These are phyloP conservation scores for Illadopsis cleaveri DNA, from an alignment of 2,113 vertebrate species.

Conservation along the genomic window DNA sequence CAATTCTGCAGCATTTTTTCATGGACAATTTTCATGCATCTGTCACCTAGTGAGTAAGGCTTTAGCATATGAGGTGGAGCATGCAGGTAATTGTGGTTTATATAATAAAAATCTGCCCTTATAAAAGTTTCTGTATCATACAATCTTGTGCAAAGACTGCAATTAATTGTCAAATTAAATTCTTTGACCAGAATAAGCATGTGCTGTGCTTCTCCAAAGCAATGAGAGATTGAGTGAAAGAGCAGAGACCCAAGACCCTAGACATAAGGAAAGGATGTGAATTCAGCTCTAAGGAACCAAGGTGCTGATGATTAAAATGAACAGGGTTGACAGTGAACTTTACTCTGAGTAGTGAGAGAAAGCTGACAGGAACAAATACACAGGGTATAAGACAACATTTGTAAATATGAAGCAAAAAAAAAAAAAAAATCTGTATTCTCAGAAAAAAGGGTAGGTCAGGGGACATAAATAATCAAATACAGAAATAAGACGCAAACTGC, in stretches of 20 bases:
- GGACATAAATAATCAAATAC: background rate
- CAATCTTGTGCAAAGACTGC: background rate
- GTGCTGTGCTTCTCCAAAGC: background rate
- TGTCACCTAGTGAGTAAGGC: background rate
- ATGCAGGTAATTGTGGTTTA: background rate
- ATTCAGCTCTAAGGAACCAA: background rate
- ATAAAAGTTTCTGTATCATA: background rate
- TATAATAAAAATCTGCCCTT: background rate
- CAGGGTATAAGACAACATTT: background rate
- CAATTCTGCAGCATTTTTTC: background rate
- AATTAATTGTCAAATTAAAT: background rate
- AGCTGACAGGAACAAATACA: background rate
- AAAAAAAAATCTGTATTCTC: background rate
- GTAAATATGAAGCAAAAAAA: background rate
- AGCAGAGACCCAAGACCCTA: background rate
- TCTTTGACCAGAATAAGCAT: background rate
- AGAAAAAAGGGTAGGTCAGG: background rate
- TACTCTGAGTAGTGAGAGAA: background rate
- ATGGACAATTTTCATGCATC: background rate
- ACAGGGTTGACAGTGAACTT: background rate
- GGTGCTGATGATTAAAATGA: background rate
- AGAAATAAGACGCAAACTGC: background rate
- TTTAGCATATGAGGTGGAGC: background rate
- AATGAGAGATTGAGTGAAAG: background rate
- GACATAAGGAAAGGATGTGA: background rate